Evolutionary conservation across 2,797 vertebrate genomes (phyloP).

Genomic region (Chromis chromis): DNA sequence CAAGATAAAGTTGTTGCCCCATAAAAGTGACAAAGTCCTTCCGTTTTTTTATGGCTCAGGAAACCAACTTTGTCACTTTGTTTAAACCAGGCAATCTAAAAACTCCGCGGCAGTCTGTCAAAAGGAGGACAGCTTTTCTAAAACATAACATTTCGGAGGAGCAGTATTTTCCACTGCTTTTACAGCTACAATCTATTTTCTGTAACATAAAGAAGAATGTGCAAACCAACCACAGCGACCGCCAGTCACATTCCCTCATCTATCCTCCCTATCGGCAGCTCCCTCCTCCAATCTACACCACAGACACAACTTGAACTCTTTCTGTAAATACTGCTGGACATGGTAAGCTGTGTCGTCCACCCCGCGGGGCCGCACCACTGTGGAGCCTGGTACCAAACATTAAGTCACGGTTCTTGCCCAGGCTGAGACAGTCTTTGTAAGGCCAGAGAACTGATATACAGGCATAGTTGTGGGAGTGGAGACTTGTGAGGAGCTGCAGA

Average conservation of each 20-base stretch:
- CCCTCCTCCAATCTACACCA: constrained; percentile 47
- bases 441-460: constrained; percentile 72
- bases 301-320: constrained; percentile 61
- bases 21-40: not conserved
- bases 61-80: too few species aligned
- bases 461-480: constrained; percentile 71
- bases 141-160: not conserved
- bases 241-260: constrained; percentile 49
- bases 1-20: not conserved
- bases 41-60: too few species aligned
- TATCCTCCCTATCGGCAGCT: constrained; percentile 41
- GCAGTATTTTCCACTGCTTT: constrained; percentile 6
- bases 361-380: constrained; percentile 41
- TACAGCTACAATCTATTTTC: constrained; percentile 1
- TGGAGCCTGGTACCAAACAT: constrained; percentile 78
- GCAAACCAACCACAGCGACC: constrained; percentile 16
- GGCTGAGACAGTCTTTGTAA: constrained; percentile 73
- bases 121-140: not conserved
- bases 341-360: constrained; percentile 38
- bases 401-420: constrained; percentile 67
- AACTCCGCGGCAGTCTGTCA: too few species aligned
- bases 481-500: constrained; percentile 66
- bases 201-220: constrained; percentile 7
- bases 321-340: constrained; percentile 55
- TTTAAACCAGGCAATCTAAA: too few species aligned